A percentile compares a stretch with the other conserved stretches of the same genome.
phyloP scores from a whole-genome alignment of 2,113 vertebrate genomes.

The Equus quagga region DNA sequence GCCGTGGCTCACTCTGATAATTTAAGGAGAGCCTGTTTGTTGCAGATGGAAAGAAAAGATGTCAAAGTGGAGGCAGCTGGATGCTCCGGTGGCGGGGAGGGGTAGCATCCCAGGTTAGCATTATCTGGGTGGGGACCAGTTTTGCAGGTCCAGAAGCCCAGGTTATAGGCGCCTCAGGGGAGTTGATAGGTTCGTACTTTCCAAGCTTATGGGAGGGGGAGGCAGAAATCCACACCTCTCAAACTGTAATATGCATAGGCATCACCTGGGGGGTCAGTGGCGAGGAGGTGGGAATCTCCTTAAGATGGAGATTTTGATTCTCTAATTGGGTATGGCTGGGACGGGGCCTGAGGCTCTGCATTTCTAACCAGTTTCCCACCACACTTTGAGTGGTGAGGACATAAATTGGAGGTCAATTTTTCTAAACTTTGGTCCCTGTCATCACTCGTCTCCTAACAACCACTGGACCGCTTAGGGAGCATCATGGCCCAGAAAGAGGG shows the following conservation, averaged over 20 bases:
- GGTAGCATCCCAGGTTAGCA: neutral
- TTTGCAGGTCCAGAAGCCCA: neutral
- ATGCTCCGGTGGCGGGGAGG: neutral
- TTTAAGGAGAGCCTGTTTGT: neutral
- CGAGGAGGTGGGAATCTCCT: neutral
- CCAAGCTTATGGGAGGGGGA: neutral
- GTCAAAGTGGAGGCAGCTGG: neutral
- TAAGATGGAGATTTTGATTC: neutral
- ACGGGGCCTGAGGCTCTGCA: neutral
- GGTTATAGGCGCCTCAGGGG: neutral
- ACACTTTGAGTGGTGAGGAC: neutral
- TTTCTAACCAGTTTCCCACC: neutral
- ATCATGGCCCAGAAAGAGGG: accelerated
- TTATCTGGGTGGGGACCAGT: neutral
- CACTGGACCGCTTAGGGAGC: neutral
- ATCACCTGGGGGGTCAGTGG: neutral
- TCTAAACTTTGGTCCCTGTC: neutral
- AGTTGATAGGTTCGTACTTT: neutral
- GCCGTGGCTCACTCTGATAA: neutral
- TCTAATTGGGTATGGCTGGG: no score
- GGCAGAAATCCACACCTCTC: neutral
- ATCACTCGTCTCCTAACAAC: neutral
- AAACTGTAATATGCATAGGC: neutral
- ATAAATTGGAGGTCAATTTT: neutral
- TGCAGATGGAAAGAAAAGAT: neutral